Percentiles rank a stretch among this genome's conserved stretches.
phyloP scores from a whole-genome alignment of 1,140 invertebrate genomes.

The Conus betulinus region DNA sequence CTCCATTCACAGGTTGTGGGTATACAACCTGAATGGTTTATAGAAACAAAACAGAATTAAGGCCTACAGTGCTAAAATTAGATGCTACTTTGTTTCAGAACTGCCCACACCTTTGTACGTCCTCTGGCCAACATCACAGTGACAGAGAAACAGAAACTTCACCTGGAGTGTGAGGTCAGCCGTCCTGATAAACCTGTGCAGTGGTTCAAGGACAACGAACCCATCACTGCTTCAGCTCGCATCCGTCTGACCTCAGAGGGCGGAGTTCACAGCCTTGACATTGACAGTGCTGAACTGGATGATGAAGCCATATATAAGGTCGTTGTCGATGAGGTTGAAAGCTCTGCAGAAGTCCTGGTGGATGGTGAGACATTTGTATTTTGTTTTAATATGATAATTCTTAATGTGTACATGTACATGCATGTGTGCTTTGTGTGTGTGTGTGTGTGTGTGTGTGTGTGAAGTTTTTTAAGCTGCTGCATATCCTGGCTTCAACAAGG shows the following conservation, averaged over 20 bases:
- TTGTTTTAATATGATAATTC: neutral
- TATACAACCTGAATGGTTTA: too few relatives aligned
- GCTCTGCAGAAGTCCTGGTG: constrained; percentile 46
- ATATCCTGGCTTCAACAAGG: too few relatives aligned
- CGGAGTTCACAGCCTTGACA: constrained; percentile 79
- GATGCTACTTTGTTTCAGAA: constrained; percentile 44
- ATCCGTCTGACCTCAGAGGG: constrained; percentile 91
- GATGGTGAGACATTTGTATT: constrained; percentile 43
- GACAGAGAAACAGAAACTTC: constrained; percentile 57
- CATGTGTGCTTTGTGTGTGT: neutral
- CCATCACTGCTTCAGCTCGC: constrained; percentile 82
- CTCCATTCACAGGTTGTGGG: too few relatives aligned
- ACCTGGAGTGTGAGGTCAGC: constrained; percentile 79
- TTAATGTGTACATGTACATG: neutral
- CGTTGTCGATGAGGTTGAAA: constrained; percentile 44
- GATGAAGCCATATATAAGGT: constrained; percentile 88
- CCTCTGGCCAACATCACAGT: constrained; percentile 65
- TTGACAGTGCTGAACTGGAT: constrained; percentile 85
- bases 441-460: neutral
- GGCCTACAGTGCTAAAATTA: neutral
- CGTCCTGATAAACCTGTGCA: constrained; percentile 84
- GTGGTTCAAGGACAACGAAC: constrained; percentile 89
- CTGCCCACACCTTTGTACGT: constrained; percentile 63
- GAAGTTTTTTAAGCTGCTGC: too few relatives aligned
- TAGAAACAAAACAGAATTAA: too few relatives aligned